Base-by-base conservation (phyloP, 1,140 invertebrate species). In the Papilio aristodemus region DNA sequence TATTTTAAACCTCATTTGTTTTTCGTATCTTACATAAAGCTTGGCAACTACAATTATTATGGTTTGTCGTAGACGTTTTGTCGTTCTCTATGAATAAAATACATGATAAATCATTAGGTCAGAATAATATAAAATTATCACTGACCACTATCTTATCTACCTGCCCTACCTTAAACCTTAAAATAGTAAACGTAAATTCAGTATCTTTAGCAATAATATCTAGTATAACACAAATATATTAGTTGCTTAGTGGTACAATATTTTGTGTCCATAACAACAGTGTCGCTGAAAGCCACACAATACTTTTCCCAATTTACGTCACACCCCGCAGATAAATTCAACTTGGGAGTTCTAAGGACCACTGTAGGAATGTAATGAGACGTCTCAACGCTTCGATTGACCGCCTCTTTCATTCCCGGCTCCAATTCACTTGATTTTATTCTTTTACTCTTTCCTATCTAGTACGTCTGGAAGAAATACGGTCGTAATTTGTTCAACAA, bases 341-440 rank as follows among this genome's bases (percentile, higher is more conserved):
- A 72, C 69, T 68, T 68, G 70, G 68, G 54, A 67, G 57, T 74
- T 76, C 71, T 69, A 71, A 67, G 70, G 68, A 17, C 60, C 60
- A 41, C 60, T 76, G 73, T 71, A 69, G 75, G 72, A 75, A 67
- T 75, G 82, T 87, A 87, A 87, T 89, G 87, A 87, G 85, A 84
- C 76, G 79, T 85, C 82, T 85, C 82, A 78, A 73, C 80, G 84
- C 77, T 83, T 88, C 85, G 82, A 89, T 87, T 87, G 87, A 86
- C 87, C 85, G 87, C 80, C 85, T 80, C 79, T 70, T 78, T 77
- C 77, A 83, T 83, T 80, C 75, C 75, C 79, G 72, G 62, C 73
- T 71, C 81, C 80, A 81, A 86, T 87, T 85, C 80, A 79, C 85
- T 83, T 80, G 75, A 80, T 77, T 87, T 87, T 82, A 82, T 86